Evolutionary conservation across 2,888 invertebrate species (phyloP), one percentile per base, ranked within the genome.

Genomic region (Agapostemon virescens): DNA sequence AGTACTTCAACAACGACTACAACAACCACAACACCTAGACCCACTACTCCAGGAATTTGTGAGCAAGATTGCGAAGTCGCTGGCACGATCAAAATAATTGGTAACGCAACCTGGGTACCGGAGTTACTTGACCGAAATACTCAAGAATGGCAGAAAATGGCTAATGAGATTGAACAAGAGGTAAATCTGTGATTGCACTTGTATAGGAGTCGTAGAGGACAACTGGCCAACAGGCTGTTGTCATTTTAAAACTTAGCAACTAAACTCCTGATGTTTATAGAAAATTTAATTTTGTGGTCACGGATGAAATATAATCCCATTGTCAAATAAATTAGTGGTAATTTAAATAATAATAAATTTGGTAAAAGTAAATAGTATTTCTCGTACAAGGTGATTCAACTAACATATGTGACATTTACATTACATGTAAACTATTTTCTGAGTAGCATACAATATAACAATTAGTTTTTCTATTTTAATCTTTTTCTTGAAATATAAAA

Each of bases 111-210:
- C 89, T 98, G 98, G 98, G 95, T 96, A 64, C 97, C 97, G 0
- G 98, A 98, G 92, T 93, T 97, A 49, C 93, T 97, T 68, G 97
- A 98, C 92, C 95, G 97, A 87, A 97, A 98, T 90, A 98, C 98
- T 0, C 94, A 95, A 77, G 98, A 98, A 93, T 98, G 97, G 96
- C 96, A 97, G 91, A 95, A 95, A 82, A 93, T 98, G 49, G 97
- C 97, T 0, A 94, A 96, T 87, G 96, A 97, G 90, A 95, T 98
- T 52, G 96, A 97, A 93, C 94, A 95, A 85, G 96, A 97, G 95
- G 97, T n/a, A 52, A 11, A 52, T 52, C 5, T 52, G 6, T 52
- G 23, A 52, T 23, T 23, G 23, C 4, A 45, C 20, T 7, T 45
- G 20, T 45, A 45, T n/a, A 45, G 33, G 5, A 33, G 33, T 4